phyloP scores from a whole-genome alignment of 2,797 vertebrate genomes.

The Eupleurogrammus muticus region DNA sequence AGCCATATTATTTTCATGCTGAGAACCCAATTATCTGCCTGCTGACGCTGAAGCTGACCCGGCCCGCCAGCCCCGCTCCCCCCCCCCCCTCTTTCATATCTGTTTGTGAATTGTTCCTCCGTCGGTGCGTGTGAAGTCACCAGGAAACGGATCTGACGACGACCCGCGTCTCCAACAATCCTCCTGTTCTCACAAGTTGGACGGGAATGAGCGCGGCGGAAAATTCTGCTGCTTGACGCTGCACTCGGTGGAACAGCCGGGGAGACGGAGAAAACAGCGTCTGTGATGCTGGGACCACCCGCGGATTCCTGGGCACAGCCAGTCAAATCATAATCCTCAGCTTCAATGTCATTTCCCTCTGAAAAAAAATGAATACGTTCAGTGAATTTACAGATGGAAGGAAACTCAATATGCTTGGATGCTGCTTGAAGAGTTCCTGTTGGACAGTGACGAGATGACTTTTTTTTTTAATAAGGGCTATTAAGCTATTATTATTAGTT shows the following conservation, averaged over 20 bases:
- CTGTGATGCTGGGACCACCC: constrained; percentile 2
- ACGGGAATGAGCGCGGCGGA: constrained; percentile 18
- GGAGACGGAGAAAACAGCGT: constrained; percentile 15
- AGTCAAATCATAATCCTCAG: neutral
- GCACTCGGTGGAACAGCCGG: constrained; percentile 7
- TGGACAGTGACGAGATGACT: too few relatives aligned
- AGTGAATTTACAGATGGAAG: neutral
- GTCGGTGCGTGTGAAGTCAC: constrained; percentile 16
- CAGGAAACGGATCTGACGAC: constrained; percentile 28
- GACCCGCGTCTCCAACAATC: constrained; percentile 39
- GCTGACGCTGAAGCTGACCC: constrained; percentile 12
- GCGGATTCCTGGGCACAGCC: constrained; percentile 2
- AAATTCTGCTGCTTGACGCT: constrained; percentile 50
- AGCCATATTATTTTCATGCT: constrained; percentile 54
- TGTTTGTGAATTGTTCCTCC: constrained; percentile 6
- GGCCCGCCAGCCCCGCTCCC: constrained; percentile 27
- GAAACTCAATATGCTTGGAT: neutral
- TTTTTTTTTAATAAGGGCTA: too few relatives aligned
- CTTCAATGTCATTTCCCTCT: neutral
- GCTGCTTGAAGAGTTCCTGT: too few relatives aligned
- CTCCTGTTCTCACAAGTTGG: neutral
- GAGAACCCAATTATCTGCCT: constrained; percentile 56
- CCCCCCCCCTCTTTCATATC: neutral
- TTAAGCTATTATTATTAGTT: too few relatives aligned
- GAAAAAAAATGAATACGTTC: neutral